These are phyloP conservation scores for Brachypalpus laphriformis DNA, from an alignment of 2,888 invertebrate species.

Conservation along the genomic window DNA sequence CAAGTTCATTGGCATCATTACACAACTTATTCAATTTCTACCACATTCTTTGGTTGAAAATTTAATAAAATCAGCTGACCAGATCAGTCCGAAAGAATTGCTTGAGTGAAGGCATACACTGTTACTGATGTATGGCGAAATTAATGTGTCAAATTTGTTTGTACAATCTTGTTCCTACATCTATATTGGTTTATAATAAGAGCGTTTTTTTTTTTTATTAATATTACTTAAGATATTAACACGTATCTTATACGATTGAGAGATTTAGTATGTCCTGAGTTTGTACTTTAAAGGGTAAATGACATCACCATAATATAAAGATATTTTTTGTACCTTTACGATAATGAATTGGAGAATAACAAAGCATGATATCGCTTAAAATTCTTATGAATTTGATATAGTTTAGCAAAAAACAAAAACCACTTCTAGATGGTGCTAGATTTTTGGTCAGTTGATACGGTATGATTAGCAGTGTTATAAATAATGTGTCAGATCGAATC, in stretches of 20 bases:
- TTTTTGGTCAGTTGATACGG: background rate
- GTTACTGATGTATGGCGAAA: background rate
- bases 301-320: background rate
- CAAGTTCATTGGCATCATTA: background rate
- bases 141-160: conserved; percentile 6
- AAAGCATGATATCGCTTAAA: too few species aligned
- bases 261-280: background rate
- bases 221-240: background rate
- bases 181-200: background rate
- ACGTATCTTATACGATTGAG: background rate
- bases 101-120: background rate
- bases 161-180: conserved; percentile 19
- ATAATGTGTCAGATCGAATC: background rate
- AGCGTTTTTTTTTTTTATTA: background rate
- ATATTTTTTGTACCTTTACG: too few species aligned
- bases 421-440: background rate
- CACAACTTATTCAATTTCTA: too few species aligned
- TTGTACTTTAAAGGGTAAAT: background rate
- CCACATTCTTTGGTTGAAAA: too few species aligned
- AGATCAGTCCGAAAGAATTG: background rate
- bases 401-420: background rate
- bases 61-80: background rate
- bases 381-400: background rate
- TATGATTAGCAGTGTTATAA: background rate
- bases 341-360: background rate